Percentiles rank a stretch among this genome's conserved stretches.
Evolutionary conservation across 2,113 vertebrate genomes (phyloP).

Genomic region (Nicator chloris): DNA sequence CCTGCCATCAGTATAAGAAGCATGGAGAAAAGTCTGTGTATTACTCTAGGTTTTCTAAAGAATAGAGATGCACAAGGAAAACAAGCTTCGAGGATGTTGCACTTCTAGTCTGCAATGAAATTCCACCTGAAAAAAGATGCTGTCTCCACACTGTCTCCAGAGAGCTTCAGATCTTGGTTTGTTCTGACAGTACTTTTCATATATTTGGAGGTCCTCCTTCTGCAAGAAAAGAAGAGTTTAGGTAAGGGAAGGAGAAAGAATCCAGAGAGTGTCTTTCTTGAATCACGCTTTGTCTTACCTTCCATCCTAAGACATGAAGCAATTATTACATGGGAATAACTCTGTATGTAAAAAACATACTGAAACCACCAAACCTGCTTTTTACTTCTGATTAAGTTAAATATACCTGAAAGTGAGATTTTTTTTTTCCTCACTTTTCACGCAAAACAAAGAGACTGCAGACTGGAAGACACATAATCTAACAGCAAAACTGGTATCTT

Average conservation of each 20-base stretch:
- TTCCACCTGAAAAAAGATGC: conserved; percentile 86
- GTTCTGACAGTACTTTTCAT: conserved; percentile 95
- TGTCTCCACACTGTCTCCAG: conserved; percentile 93
- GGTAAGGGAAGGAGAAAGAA: not conserved
- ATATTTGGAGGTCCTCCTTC: conserved; percentile 96
- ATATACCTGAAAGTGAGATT: not conserved
- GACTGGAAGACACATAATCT: not conserved
- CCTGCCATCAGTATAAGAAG: not conserved
- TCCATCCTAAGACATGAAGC: not conserved
- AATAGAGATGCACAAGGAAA: not conserved
- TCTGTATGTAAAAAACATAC: not conserved
- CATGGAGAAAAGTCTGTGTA: not conserved
- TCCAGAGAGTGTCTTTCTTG: not conserved
- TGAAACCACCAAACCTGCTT: not conserved
- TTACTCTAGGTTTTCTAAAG: not conserved
- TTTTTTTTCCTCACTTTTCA: not conserved
- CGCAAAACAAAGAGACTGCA: not conserved
- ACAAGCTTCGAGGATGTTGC: not conserved
- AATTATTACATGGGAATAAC: not conserved
- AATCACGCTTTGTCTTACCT: not conserved
- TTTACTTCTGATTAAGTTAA: not conserved
- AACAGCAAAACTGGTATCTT: not conserved
- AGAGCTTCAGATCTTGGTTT: conserved; percentile 91
- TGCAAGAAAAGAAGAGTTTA: conserved; percentile 60
- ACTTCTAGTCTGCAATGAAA: not conserved